Percentiles rank a stretch among this genome's conserved stretches.
These are phyloP conservation scores for Strigamia crassipes DNA, from an alignment of 2,888 invertebrate species.

Conservation along the genomic window DNA sequence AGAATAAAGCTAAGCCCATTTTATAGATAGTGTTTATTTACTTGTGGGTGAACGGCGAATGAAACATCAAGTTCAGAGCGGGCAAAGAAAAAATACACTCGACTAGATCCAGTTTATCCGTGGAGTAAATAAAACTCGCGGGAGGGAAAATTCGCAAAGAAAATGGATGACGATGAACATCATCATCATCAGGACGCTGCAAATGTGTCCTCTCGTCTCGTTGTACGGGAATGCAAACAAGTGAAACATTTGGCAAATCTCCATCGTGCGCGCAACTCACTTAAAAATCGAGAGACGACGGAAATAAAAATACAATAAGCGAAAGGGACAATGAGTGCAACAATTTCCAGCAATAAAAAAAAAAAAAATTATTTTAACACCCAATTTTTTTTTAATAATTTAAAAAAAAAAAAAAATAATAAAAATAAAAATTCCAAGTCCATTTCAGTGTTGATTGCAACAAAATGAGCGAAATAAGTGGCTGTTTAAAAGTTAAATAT, in stretches of 20 bases:
- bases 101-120: not conserved
- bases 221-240: slow-evolving; percentile 24
- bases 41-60: too few relatives aligned
- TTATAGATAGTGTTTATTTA: not conserved
- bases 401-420: too few relatives aligned
- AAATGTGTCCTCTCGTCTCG: slow-evolving; percentile 10
- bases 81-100: not conserved
- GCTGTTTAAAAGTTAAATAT: too few relatives aligned
- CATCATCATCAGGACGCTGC: slow-evolving; percentile 22
- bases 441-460: not conserved
- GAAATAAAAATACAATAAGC: slow-evolving; percentile 1
- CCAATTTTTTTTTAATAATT: not conserved
- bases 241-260: slow-evolving; percentile 38
- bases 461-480: not conserved
- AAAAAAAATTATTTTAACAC: not conserved
- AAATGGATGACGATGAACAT: slow-evolving; percentile 34
- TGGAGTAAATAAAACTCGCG: not conserved
- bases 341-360: not conserved
- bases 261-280: not conserved
- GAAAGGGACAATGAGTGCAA: not conserved
- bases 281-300: not conserved
- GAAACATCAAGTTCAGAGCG: not conserved
- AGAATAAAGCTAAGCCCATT: too few relatives aligned
- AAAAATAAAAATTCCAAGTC: not conserved
- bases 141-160: not conserved